Base-by-base conservation (phyloP, 2,113 vertebrate species). In the Typhlomys cinereus region DNA sequence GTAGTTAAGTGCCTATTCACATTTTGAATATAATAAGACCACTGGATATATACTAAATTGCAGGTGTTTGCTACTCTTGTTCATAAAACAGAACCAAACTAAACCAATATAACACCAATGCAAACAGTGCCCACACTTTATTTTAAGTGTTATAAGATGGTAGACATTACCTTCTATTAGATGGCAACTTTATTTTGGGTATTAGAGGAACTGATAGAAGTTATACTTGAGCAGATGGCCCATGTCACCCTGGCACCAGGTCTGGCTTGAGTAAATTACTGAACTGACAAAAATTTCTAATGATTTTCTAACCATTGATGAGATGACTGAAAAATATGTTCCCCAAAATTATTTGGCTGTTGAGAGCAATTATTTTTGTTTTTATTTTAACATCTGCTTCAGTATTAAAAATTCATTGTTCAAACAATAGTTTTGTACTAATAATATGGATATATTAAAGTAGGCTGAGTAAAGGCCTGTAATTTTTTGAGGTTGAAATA, bases 121-220 rank as follows among this genome's bases (percentile, higher is more conserved):
- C 41, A 69, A 29, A 94, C 67, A 91, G 36, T 36, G 31, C 34
- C 61, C 74, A n/a, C 52, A 62, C 67, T 91, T 61, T 71, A 90
- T 90, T 93, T 88, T 85, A 46, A 85, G 71, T 66, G 52, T 80
- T 71, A 81, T 39, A 80, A 7, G 48, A 27, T n/a, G n/a, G n/a
- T n/a, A n/a, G n/a, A n/a, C n/a, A n/a, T n/a, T n/a, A n/a, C n/a
- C n/a, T n/a, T n/a, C n/a, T n/a, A n/a, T n/a, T n/a, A n/a, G n/a
- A n/a, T n/a, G n/a, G n/a, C n/a, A n/a, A 62, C 67, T 91, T 61
- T 71, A 90, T 90, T 93, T 88, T 85, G 52, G 81, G 71, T 66
- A 59, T 80, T 71, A 81, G 46, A 80, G 10, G 48, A 27, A 36
- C 27, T 57, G 17, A 50, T 88, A 41, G 64, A 90, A 90, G 62